Conservation (phyloP, 2,888 invertebrate genomes). For the Dugesia japonica region DNA sequence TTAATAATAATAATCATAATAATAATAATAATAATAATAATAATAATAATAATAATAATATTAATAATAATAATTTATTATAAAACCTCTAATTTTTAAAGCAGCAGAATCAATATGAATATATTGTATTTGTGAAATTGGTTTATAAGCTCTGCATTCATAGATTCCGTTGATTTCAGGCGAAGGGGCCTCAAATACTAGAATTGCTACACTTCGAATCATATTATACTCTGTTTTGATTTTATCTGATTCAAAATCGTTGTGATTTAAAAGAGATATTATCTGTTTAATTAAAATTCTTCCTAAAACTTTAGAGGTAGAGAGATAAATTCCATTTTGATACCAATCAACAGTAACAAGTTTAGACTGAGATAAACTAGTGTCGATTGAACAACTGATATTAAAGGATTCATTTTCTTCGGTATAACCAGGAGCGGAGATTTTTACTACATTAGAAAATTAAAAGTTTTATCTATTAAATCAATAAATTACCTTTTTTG, state of each 20-base stretch:
- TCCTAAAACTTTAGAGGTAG: conserved; percentile 7
- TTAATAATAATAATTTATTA: neutral
- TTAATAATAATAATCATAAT: too few relatives aligned
- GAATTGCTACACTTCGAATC: conserved; percentile 20
- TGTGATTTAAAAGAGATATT: neutral
- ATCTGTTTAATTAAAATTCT: conserved; percentile 23
- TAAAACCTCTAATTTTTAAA: neutral
- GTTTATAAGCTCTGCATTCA: conserved; percentile 25
- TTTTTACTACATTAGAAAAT: neutral
- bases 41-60: neutral
- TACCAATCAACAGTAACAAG: conserved; percentile 25
- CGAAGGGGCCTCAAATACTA: neutral
- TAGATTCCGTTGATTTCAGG: conserved; percentile 22
- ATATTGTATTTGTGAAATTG: conserved; percentile 7
- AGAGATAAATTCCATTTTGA: neutral
- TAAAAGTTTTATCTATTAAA: neutral
- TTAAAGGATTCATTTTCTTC: conserved; percentile 15
- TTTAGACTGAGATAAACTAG: neutral
- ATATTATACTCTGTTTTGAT: neutral
- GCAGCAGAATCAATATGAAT: neutral
- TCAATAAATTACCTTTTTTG: neutral
- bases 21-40: too few relatives aligned
- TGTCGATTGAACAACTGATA: conserved; percentile 25
- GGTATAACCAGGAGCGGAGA: conserved; percentile 12
- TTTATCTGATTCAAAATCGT: neutral